A percentile compares a stretch with the other conserved stretches of the same genome.
These are phyloP conservation scores for Nothoprocta pentlandii DNA, from an alignment of 2,113 vertebrate genomes.

Conservation along the genomic window DNA sequence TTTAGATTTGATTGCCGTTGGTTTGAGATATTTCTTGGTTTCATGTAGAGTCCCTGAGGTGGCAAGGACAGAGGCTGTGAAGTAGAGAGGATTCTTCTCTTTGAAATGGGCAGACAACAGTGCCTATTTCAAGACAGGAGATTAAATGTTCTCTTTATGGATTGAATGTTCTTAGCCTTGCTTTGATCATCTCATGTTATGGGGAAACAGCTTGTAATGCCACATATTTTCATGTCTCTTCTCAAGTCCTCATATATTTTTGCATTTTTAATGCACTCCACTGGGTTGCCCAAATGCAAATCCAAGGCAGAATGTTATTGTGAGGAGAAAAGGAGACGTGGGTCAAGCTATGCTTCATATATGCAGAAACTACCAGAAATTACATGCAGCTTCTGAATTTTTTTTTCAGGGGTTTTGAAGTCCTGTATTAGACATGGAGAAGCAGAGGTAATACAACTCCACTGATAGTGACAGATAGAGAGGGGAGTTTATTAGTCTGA, in stretches of 20 bases:
- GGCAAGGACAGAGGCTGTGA: neutral
- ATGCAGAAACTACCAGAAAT: neutral
- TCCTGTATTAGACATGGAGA: neutral
- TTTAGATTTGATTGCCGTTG: neutral
- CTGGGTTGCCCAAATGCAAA: neutral
- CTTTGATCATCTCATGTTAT: accelerated
- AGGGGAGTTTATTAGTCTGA: neutral
- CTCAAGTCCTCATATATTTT: neutral
- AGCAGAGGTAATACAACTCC: neutral
- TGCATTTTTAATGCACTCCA: neutral
- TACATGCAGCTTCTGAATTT: neutral
- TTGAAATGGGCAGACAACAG: neutral
- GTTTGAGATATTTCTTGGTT: neutral
- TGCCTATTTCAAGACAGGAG: neutral
- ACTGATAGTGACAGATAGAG: neutral
- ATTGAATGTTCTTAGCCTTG: neutral
- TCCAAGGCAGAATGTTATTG: neutral
- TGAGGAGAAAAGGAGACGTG: neutral
- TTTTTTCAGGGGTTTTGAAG: neutral
- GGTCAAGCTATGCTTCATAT: neutral
- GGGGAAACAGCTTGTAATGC: neutral
- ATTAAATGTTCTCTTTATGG: neutral
- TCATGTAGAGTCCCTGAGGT: neutral
- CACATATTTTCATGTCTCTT: neutral
- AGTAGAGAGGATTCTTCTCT: neutral